These are phyloP conservation scores for Remorina albescens DNA, from an alignment of 2,797 vertebrate genomes.

Conservation along the genomic window DNA sequence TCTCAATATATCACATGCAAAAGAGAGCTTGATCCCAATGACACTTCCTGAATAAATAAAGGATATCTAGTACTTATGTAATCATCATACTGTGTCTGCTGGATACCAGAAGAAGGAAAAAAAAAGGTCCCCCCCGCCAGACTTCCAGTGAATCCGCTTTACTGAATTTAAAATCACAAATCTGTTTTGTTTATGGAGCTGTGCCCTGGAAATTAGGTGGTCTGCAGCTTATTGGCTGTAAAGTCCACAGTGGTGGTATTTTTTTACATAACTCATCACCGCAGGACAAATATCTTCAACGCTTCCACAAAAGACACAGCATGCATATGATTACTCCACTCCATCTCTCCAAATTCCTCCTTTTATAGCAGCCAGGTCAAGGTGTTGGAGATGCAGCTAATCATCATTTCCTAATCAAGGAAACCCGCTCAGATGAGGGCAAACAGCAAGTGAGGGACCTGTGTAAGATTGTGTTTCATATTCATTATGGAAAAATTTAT, in stretches of 20 bases:
- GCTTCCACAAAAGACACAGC: neutral
- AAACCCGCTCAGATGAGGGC: conserved; percentile 30
- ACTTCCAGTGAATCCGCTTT: neutral
- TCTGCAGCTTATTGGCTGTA: neutral
- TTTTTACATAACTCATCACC: neutral
- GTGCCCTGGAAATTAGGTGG: neutral
- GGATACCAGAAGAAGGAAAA: neutral
- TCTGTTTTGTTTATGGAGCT: conserved; percentile 8
- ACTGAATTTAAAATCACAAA: neutral
- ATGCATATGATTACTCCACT: too few relatives aligned
- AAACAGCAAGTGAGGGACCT: neutral
- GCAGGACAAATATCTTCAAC: neutral
- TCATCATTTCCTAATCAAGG: conserved; percentile 36
- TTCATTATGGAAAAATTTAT: neutral
- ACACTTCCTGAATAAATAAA: neutral
- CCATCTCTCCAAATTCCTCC: neutral
- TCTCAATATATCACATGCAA: neutral
- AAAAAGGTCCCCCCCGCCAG: neutral
- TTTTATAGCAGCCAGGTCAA: conserved; percentile 35
- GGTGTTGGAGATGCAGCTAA: conserved; percentile 26
- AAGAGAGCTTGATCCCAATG: neutral
- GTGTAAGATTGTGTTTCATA: neutral
- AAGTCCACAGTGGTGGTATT: neutral
- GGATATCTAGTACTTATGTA: neutral
- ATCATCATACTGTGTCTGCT: neutral